A percentile compares a stretch with the other conserved stretches of the same genome.
Evolutionary conservation across 2,888 invertebrate genomes (phyloP).

Genomic region (Baronia brevicornis): DNA sequence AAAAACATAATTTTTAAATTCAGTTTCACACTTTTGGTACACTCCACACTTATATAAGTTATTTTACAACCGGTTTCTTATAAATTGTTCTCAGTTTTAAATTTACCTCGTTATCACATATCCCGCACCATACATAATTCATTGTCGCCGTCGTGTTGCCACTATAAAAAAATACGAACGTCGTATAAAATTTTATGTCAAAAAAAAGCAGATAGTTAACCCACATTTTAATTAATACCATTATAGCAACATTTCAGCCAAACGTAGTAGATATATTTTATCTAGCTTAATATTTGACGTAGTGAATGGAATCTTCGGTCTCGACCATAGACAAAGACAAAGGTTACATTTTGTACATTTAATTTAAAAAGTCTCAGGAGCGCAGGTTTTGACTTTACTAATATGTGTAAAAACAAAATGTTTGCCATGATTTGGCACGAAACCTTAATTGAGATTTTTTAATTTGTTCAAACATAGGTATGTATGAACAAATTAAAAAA

Average conservation of each 20-base stretch:
- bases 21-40: not conserved
- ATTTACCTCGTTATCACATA: conserved; percentile 7
- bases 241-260: conserved; percentile 24
- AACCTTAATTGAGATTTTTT: too few relatives aligned
- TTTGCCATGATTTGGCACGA: too few relatives aligned
- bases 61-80: conserved; percentile 2
- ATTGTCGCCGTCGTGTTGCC: conserved; percentile 14
- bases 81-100: conserved; percentile 1
- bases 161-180: conserved; percentile 8
- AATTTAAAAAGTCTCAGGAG: not conserved
- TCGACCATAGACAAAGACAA: not conserved
- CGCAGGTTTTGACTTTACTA: too few relatives aligned
- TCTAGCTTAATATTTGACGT: conserved; percentile 10
- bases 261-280: conserved; percentile 17
- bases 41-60: conserved; percentile 1
- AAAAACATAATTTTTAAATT: too few relatives aligned
- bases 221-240: conserved; percentile 41
- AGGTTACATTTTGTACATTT: not conserved
- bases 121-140: conserved; percentile 17
- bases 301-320: not conserved
- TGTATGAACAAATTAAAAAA: too few relatives aligned
- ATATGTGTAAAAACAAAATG: too few relatives aligned
- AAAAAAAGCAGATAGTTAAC: conserved; percentile 38
- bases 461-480: too few relatives aligned
- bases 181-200: conserved; percentile 16